phyloP scores from a whole-genome alignment of 2,888 invertebrate species.

The Hipparchia sbordonii region DNA sequence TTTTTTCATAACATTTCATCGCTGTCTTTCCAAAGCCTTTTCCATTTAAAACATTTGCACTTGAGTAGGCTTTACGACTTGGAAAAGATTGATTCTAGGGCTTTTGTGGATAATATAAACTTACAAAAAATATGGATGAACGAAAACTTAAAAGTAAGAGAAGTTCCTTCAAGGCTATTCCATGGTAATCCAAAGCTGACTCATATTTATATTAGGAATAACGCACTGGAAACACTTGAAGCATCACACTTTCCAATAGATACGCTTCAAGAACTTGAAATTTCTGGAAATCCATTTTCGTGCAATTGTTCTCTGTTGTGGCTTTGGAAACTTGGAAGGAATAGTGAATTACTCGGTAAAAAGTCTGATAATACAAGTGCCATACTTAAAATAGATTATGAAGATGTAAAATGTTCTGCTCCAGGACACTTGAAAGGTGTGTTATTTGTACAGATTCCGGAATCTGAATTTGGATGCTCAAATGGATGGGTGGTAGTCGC shows the following conservation, averaged over 20 bases:
- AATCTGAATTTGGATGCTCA: conserved; percentile 85
- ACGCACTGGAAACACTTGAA: conserved; percentile 88
- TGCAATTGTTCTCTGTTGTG: conserved; percentile 95
- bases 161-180: conserved; percentile 91
- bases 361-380: conserved; percentile 65
- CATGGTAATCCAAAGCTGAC: conserved; percentile 91
- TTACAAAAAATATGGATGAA: conserved; percentile 90
- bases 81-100: conserved; percentile 88
- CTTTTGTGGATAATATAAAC: conserved; percentile 93
- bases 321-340: conserved; percentile 88
- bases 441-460: conserved; percentile 82
- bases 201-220: conserved; percentile 89
- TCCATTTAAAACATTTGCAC: conserved; percentile 89
- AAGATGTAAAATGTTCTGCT: conserved; percentile 82
- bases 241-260: conserved; percentile 93
- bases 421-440: conserved; percentile 81
- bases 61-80: conserved; percentile 87
- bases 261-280: conserved; percentile 87
- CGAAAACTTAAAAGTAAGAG: conserved; percentile 88
- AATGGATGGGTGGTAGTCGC: conserved; percentile 84
- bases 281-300: conserved; percentile 92
- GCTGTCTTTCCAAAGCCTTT: conserved; percentile 92
- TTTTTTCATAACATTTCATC: conserved; percentile 88
- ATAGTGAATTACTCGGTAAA: conserved; percentile 67
- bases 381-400: conserved; percentile 80